Base-by-base conservation (phyloP, 1,140 invertebrate species). In the Formica selysi region DNA sequence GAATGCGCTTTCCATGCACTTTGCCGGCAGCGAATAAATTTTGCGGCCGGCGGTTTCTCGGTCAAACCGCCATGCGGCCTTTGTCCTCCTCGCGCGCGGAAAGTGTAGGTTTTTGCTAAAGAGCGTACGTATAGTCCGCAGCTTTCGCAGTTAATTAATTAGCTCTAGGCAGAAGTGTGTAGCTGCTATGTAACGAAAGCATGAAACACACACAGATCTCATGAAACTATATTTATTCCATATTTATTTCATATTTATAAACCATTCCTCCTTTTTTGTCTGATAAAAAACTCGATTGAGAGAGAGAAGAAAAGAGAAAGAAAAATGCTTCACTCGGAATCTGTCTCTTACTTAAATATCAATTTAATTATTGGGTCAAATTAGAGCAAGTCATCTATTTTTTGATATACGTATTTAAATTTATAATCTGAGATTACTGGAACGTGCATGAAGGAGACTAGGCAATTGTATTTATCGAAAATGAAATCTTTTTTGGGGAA, bases 121-220 rank as follows among this genome's bases (percentile, higher is more conserved):
- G 38, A 38, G 38, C 38, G 32, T 48, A 38, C 48, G 29, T 19
- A 6, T 36, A 83, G 38, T 38, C 38, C 29, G 38, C 38, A 61
- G 79, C 38, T 61, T 83, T 83, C 54, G 54, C 54, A 73, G 79
- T 73, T 74, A 83, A 83, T 83, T 83, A 83, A 83, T 83, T 83
- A 83, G 79, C 36, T 44, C 4, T 16, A 26, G 44, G 32, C 32
- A 68, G 64, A 54, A 80, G 32, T 64, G 32, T 64, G 62, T 38
- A 54, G 76, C 13, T 38, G 26, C 41, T 36, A 29, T 16, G 29
- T 1, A 13, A 22, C 57, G 38, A 62, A 36, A 79, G 76, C 41
- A 7, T 44, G 26, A 26, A 22, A n/a, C 8, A 22, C 13, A 19
- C 19, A 36, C 16, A 19, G 22, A 44, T 64, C 16, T 10, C 61